These are phyloP conservation scores for Anarhynchus alexandrinus DNA, from an alignment of 2,113 vertebrate genomes.

Conservation along the genomic window DNA sequence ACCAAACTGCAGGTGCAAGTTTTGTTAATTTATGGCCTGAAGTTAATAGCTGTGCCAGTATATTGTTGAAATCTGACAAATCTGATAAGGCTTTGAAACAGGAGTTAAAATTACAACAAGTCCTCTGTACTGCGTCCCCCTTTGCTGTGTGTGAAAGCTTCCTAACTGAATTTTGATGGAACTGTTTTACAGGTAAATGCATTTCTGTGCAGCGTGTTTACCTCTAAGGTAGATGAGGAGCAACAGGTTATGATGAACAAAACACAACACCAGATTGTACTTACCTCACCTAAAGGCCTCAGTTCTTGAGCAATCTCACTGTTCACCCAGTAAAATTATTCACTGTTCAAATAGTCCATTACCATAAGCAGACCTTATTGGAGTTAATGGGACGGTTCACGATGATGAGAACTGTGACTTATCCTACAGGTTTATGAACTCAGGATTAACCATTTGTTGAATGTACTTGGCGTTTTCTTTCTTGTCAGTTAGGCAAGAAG, in stretches of 20 bases:
- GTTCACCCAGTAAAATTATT: neutral
- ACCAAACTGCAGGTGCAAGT: neutral
- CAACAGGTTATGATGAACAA: neutral
- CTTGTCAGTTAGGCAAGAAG: neutral
- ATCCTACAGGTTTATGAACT: neutral
- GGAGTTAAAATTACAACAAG: neutral
- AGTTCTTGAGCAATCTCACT: neutral
- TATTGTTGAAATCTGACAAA: neutral
- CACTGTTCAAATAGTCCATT: neutral
- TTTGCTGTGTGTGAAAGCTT: neutral
- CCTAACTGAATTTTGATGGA: neutral
- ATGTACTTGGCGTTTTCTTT: neutral
- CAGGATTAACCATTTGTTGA: neutral
- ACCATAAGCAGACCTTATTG: neutral
- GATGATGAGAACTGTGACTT: neutral
- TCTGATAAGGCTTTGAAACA: neutral
- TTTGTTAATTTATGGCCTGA: neutral
- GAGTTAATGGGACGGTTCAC: neutral
- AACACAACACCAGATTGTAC: accelerated
- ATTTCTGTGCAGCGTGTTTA: neutral
- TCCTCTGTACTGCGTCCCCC: neutral
- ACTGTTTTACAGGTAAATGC: neutral
- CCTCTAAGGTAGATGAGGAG: neutral
- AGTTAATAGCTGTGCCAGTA: neutral
- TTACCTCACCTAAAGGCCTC: neutral